Evolutionary conservation across 2,888 invertebrate genomes (phyloP), one percentile per base, ranked within the genome.

Genomic region (Synergus itoensis): DNA sequence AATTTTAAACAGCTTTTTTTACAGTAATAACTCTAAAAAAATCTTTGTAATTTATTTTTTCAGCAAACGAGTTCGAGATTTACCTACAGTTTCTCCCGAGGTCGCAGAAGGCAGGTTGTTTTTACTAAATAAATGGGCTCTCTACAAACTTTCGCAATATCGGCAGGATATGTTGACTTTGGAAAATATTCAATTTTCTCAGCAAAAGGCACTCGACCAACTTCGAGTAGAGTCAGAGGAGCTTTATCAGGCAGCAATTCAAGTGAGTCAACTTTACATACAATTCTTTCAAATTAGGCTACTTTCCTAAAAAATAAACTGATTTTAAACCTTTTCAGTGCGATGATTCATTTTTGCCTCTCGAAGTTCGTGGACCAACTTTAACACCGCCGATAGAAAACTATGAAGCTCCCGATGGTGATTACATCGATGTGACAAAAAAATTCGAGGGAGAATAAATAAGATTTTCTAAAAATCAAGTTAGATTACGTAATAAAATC

Each of bases 371-470:
- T 79, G 98, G 99, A 0, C 97, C 99, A 0, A 94, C 96, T 0
- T 93, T 95, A 43, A 98, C 98, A 0, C 98, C 98, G 4, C 95
- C 98, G 0, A 96, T 98, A 80, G 94, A 95, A 88, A 94, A 95
- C 82, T 99, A 98, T 90, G 94, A 94, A 0, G 94, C 95, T 67
- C 97, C 97, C 0, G 99, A 99, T 92, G 99, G 99, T 60, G 98
- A 98, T 88, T 99, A 98, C 90, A 91, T 95, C 36, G 96, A 98
- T 90, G 93, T 96, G 45, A 95, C 97, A 0, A 96, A 95, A 91
- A 96, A 96, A 77, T 92, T 18, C 36, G 73, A 73, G 11, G 73
- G 73, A 73, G 73, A 73, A 36, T 73, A 53, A 73, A 48, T 36
- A n/a, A 73, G 1, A 73, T 36, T 11, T 40, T n/a, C 48, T 18